Conservation (phyloP, 2,797 vertebrate species). For the Falco naumanni region DNA sequence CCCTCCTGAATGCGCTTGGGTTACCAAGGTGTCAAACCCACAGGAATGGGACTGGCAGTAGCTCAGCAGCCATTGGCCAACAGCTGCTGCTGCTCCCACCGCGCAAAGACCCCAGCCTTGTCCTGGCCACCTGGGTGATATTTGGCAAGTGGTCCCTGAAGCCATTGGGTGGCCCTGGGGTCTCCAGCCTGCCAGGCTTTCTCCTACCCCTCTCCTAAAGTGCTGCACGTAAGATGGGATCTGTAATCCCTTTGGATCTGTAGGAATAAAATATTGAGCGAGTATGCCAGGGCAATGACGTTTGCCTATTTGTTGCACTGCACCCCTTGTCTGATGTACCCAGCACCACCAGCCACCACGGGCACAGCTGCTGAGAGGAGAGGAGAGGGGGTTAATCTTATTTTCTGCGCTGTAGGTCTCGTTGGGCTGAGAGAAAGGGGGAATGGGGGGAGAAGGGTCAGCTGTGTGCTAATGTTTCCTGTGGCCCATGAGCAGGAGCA, state of each 20-base stretch:
- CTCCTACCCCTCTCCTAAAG: neutral
- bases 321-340: fast-evolving
- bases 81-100: fast-evolving
- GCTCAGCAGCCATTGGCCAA: neutral
- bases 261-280: fast-evolving
- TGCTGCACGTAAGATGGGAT: fast-evolving
- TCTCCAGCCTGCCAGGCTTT: neutral
- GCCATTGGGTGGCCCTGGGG: neutral
- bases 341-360: neutral
- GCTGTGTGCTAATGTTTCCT: fast-evolving
- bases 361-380: neutral
- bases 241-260: fast-evolving
- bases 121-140: fast-evolving
- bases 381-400: neutral
- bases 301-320: too few species aligned
- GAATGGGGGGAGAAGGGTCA: fast-evolving
- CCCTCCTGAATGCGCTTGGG: fast-evolving
- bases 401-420: fast-evolving
- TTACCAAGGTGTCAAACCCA: neutral
- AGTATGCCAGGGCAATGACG: fast-evolving
- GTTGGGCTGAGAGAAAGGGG: neutral
- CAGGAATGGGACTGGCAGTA: neutral
- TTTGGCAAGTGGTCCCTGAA: neutral
- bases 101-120: fast-evolving
- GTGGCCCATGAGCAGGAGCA: neutral